Evolutionary conservation across 2,113 vertebrate genomes (phyloP).

Genomic region (Perca schrenkii): DNA sequence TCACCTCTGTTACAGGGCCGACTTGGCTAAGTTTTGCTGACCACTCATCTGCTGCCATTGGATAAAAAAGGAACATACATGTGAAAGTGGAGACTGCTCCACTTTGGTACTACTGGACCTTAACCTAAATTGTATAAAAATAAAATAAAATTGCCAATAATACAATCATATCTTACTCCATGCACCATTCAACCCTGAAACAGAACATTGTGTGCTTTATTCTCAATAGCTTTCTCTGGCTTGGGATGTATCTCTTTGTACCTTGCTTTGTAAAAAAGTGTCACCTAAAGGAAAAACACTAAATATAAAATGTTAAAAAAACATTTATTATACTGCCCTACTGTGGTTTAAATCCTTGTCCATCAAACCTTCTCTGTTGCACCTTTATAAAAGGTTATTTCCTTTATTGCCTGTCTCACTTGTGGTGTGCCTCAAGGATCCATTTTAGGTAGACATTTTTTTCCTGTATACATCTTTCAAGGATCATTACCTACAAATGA

Average conservation of each 20-base stretch:
- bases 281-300: background rate
- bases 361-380: background rate
- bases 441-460: background rate
- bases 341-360: background rate
- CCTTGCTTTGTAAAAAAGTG: background rate
- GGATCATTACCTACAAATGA: background rate
- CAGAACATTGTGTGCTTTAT: background rate
- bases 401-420: background rate
- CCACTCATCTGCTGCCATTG: slow-evolving; percentile 45
- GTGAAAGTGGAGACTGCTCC: slow-evolving; percentile 3
- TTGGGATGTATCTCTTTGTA: background rate
- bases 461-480: background rate
- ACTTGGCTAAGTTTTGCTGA: slow-evolving; percentile 29
- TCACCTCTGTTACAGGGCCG: slow-evolving; percentile 40
- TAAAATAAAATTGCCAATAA: background rate
- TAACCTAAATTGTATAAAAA: too few species aligned
- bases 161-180: background rate
- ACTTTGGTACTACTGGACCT: background rate
- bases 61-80: slow-evolving; percentile 13
- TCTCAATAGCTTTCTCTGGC: background rate
- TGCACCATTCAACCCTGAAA: background rate
- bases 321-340: background rate
- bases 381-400: background rate
- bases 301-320: background rate
- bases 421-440: slow-evolving; percentile 3